phyloP scores from a whole-genome alignment of 2,888 invertebrate genomes.

The Strigamia transsilvanica region DNA sequence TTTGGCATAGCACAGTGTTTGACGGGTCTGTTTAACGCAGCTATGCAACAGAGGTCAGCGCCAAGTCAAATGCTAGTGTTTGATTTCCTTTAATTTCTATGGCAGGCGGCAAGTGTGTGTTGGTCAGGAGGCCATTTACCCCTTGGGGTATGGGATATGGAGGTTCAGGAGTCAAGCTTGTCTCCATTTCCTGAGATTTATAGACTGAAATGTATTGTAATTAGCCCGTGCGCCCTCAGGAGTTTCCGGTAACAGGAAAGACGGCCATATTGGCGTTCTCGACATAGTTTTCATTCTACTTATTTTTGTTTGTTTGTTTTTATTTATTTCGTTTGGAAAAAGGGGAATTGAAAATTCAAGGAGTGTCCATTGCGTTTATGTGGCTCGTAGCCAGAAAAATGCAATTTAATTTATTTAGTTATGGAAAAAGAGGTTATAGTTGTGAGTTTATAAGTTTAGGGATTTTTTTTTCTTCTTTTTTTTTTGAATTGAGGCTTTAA shows the following conservation, averaged over 20 bases:
- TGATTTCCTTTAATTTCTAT: constrained; percentile 32
- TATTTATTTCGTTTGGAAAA: background rate
- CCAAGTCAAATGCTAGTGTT: background rate
- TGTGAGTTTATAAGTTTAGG: constrained; percentile 7
- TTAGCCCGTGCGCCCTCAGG: constrained; percentile 33
- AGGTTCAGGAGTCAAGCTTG: constrained; percentile 48
- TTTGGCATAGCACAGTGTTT: background rate
- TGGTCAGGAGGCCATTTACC: constrained; percentile 40
- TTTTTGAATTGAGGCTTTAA: background rate
- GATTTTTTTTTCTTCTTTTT: background rate
- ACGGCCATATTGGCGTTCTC: constrained; percentile 4
- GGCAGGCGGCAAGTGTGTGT: background rate
- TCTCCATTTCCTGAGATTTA: constrained; percentile 49
- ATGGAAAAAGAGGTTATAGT: background rate
- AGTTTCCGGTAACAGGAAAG: constrained; percentile 18
- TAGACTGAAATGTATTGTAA: constrained; percentile 42
- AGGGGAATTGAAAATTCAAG: constrained; percentile 3
- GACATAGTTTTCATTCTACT: background rate
- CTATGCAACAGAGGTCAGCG: background rate
- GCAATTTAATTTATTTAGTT: background rate
- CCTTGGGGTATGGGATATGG: constrained; percentile 7
- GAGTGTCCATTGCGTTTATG: constrained; percentile 2
- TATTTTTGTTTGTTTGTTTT: background rate
- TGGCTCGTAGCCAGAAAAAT: background rate
- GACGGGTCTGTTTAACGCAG: background rate